Percentiles rank a stretch among this genome's conserved stretches.
These are phyloP conservation scores for Glossophaga mutica DNA, from an alignment of 2,797 vertebrate genomes.

Conservation along the genomic window DNA sequence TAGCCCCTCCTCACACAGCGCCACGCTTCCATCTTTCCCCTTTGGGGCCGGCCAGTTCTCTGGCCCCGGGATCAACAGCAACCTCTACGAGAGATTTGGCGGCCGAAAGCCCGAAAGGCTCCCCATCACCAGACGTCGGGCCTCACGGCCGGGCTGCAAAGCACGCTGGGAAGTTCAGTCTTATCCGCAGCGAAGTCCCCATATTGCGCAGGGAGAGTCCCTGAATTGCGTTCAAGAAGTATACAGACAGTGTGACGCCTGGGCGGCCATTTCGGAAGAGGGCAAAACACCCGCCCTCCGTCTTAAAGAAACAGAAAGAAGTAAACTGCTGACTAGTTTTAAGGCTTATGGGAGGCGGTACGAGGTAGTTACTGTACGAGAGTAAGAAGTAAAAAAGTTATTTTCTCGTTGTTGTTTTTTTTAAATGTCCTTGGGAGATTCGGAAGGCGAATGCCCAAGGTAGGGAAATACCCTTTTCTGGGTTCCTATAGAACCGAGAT, in stretches of 20 bases:
- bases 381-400: neutral
- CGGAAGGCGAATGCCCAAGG: neutral
- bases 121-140: slow-evolving; percentile 1
- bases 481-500: neutral
- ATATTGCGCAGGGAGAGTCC: slow-evolving; percentile 12
- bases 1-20: slow-evolving; percentile 45
- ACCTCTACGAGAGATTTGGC: neutral
- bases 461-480: neutral
- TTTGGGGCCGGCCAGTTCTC: neutral
- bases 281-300: neutral
- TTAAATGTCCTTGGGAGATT: neutral
- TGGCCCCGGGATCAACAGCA: neutral
- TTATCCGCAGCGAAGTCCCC: neutral
- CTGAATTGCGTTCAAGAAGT: neutral
- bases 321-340: rapidly evolving
- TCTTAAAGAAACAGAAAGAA: slow-evolving; percentile 24
- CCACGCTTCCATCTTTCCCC: slow-evolving; percentile 44
- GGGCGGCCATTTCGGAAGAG: slow-evolving; percentile 19
- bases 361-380: neutral
- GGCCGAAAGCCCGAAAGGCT: neutral
- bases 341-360: neutral
- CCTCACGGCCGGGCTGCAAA: neutral
- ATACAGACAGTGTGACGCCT: neutral
- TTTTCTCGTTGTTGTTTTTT: neutral
- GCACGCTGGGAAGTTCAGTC: slow-evolving; percentile 61